phyloP scores from a whole-genome alignment of 2,113 vertebrate genomes.

The Mesoclemmys tuberculata region DNA sequence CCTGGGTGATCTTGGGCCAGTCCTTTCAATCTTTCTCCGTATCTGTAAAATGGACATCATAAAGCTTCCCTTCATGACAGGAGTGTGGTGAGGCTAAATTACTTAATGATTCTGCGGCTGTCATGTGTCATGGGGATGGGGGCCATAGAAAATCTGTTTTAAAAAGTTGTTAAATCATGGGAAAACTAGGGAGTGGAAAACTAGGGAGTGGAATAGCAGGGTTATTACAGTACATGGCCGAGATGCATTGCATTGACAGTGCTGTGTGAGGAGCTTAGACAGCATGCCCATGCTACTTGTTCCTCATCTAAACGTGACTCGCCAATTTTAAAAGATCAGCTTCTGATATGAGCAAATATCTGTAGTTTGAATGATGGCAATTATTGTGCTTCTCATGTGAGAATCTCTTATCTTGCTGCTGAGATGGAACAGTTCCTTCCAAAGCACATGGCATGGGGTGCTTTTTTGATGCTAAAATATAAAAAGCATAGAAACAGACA shows the following conservation, averaged over 20 bases:
- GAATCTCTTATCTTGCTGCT: background rate
- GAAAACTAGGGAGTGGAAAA: background rate
- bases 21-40: background rate
- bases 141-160: background rate
- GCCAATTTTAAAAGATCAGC: background rate
- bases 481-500: constrained; percentile 54
- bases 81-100: background rate
- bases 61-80: background rate
- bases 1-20: background rate
- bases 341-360: background rate
- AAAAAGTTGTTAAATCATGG: constrained; percentile 25
- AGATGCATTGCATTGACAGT: background rate
- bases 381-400: background rate
- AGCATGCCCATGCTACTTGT: background rate
- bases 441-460: background rate
- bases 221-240: background rate
- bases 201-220: background rate
- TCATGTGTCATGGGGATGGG: background rate
- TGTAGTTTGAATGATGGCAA: background rate
- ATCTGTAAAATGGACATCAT: background rate
- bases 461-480: background rate
- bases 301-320: background rate
- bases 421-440: constrained; percentile 27
- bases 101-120: background rate
- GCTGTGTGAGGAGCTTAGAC: background rate